Evolutionary conservation across 2,888 invertebrate genomes (phyloP).

Genomic region (Eristalis intricaria): DNA sequence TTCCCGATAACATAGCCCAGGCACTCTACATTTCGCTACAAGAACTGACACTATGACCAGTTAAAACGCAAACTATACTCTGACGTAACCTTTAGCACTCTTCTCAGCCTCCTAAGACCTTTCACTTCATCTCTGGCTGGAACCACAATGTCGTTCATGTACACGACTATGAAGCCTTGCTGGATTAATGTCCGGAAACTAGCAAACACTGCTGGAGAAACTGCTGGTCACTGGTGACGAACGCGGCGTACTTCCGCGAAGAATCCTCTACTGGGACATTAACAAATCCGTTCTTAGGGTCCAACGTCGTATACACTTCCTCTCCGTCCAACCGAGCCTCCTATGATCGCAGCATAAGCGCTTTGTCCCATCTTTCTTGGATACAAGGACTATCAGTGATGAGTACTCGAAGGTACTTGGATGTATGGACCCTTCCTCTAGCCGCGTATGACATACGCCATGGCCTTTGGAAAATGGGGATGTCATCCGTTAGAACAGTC

Average conservation of each 20-base stretch:
- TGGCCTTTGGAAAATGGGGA: constrained; percentile 6
- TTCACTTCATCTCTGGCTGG: no score
- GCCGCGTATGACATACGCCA: constrained; percentile 22
- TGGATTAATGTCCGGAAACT: no score
- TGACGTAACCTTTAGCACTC: no score
- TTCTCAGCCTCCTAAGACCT: no score
- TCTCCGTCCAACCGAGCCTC: neutral
- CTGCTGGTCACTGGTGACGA: neutral
- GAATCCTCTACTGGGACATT: neutral
- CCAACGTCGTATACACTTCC: neutral
- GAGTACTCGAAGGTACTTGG: constrained; percentile 13
- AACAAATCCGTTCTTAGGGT: neutral
- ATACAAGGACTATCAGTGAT: neutral
- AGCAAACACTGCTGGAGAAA: no score
- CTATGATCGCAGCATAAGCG: neutral
- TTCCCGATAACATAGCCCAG: no score
- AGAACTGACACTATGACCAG: no score
- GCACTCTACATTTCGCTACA: no score
- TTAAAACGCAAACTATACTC: no score
- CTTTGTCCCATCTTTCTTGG: neutral
- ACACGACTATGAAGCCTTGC: no score
- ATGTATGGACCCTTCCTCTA: constrained; percentile 26
- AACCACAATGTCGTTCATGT: no score
- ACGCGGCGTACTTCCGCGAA: neutral
- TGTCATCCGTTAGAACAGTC: neutral